Percentiles rank a stretch among this genome's conserved stretches.
phyloP scores from a whole-genome alignment of 2,113 vertebrate species.

The Campylomormyrus tamandua region DNA sequence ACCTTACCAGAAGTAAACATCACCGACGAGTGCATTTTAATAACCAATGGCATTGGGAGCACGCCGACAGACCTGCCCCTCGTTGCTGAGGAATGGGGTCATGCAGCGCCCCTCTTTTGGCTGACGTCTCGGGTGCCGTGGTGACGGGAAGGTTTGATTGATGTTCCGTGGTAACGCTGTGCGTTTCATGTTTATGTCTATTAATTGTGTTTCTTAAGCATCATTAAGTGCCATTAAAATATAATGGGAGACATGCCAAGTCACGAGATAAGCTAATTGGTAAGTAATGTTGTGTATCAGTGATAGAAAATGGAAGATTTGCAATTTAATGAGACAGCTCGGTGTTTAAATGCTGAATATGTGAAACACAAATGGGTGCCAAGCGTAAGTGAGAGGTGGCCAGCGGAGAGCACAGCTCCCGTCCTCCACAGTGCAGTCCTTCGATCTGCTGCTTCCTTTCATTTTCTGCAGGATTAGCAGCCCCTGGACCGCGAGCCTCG shows the following conservation, averaged over 20 bases:
- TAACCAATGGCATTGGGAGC: conserved; percentile 19
- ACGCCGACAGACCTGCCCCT: conserved; percentile 58
- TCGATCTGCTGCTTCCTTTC: neutral
- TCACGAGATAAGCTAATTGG: conserved; percentile 94
- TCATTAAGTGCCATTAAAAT: conserved; percentile 99
- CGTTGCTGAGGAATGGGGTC: conserved; percentile 65
- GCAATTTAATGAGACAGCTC: conserved; percentile 85
- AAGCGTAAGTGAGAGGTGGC: conserved; percentile 55
- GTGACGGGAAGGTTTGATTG: conserved; percentile 67
- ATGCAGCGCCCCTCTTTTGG: conserved; percentile 51
- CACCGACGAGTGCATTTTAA: neutral
- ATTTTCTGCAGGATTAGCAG: neutral
- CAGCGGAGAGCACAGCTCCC: conserved; percentile 17
- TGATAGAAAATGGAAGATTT: conserved; percentile 88
- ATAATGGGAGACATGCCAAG: conserved; percentile 91
- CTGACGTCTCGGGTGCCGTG: conserved; percentile 39
- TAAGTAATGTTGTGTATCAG: conserved; percentile 99
- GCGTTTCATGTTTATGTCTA: conserved; percentile 68
- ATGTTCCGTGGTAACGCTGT: conserved; percentile 55
- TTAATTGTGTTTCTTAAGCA: conserved; percentile 77
- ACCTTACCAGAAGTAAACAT: neutral
- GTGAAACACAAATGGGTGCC: conserved; percentile 53
- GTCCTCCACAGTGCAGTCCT: conserved; percentile 36
- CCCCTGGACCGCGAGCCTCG: neutral
- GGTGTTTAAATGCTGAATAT: conserved; percentile 87